These are phyloP conservation scores for Ectemnius lituratus DNA, from an alignment of 2,888 invertebrate genomes.

Conservation along the genomic window DNA sequence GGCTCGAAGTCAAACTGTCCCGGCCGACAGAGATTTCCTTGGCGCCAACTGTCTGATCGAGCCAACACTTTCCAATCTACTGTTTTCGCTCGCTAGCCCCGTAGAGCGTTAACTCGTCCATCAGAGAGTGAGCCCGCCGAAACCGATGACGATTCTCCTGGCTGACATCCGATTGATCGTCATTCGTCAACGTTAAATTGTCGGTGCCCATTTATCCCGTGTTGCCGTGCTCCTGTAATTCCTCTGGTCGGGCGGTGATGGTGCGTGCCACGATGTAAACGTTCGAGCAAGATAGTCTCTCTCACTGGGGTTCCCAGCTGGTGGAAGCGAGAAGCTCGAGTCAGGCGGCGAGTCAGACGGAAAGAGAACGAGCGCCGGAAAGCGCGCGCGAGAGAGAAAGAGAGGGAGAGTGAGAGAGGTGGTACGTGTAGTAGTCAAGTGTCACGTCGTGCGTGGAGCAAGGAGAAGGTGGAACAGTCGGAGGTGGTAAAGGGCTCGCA, in stretches of 20 bases:
- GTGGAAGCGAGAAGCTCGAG: too few relatives aligned
- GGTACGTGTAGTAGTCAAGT: constrained; percentile 65
- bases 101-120: neutral
- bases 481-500: constrained; percentile 77
- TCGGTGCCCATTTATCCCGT: constrained; percentile 49
- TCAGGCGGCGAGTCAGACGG: constrained; percentile 21
- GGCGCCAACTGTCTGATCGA: too few relatives aligned
- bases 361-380: constrained; percentile 28
- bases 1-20: neutral
- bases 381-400: constrained; percentile 17
- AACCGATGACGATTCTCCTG: constrained; percentile 25
- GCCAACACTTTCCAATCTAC: neutral
- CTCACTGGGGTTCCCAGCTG: neutral
- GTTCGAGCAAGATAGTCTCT: constrained; percentile 39
- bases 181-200: constrained; percentile 38
- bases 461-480: constrained; percentile 72
- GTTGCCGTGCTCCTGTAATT: constrained; percentile 54
- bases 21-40: constrained; percentile 4
- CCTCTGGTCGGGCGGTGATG: constrained; percentile 48
- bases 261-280: constrained; percentile 40
- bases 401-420: constrained; percentile 28
- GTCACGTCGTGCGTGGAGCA: constrained; percentile 65
- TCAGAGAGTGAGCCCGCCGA: constrained; percentile 12
- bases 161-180: constrained; percentile 34
- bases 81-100: neutral